These are phyloP conservation scores for Knipowitschia caucasica DNA, from an alignment of 2,797 vertebrate genomes.

Conservation along the genomic window DNA sequence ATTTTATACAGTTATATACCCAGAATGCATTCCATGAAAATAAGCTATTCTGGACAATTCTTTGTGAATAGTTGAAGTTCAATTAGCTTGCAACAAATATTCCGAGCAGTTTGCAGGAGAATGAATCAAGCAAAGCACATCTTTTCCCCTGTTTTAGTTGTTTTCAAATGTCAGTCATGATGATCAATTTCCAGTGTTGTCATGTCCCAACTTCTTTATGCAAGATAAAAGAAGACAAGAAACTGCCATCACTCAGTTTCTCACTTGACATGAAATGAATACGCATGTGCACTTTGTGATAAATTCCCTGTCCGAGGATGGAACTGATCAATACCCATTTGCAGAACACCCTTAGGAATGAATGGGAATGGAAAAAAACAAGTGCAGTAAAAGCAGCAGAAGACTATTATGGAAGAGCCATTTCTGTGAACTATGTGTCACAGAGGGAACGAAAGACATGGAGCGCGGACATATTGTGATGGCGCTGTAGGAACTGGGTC, in stretches of 20 bases:
- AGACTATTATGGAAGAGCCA: conserved; percentile 23
- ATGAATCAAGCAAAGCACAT: background rate
- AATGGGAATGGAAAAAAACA: conserved; percentile 9
- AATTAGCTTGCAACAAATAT: no score
- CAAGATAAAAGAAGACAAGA: background rate
- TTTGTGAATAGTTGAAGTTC: no score
- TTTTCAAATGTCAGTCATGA: background rate
- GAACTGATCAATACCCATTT: conserved; percentile 36
- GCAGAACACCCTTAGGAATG: conserved; percentile 10
- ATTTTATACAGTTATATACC: no score
- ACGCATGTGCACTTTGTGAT: conserved; percentile 7
- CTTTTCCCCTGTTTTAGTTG: no score
- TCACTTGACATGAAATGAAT: conserved; percentile 15
- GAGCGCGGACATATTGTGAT: conserved; percentile 46
- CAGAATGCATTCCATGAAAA: no score
- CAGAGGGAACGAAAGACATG: conserved; percentile 43
- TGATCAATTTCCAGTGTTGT: background rate
- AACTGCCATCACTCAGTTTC: background rate
- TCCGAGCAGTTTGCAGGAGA: background rate
- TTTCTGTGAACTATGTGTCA: conserved; percentile 39
- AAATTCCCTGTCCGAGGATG: conserved; percentile 1
- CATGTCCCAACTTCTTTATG: background rate
- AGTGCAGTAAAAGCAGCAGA: conserved; percentile 2
- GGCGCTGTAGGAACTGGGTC: conserved; percentile 30
- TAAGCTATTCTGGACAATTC: no score